Evolutionary conservation across 2,113 vertebrate species (phyloP).

Genomic region (Tonatia bakeri): DNA sequence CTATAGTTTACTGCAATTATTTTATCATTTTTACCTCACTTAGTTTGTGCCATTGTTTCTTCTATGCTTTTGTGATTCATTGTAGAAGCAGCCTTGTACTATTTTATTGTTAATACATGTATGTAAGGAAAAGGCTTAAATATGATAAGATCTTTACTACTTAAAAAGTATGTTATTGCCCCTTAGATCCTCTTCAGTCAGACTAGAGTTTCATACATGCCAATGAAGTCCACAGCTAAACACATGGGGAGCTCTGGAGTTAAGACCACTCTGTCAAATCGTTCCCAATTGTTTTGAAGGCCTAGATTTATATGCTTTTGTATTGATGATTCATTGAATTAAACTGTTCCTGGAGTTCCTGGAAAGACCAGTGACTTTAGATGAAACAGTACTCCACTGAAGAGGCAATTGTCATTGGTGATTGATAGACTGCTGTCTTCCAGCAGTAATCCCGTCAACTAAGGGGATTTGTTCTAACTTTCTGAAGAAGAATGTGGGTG

Average conservation of each 20-base stretch:
- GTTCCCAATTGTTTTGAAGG: background rate
- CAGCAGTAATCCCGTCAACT: background rate
- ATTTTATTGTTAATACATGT: background rate
- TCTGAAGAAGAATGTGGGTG: background rate
- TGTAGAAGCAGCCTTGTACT: rapidly evolving
- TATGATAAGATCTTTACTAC: background rate
- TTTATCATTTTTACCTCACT: background rate
- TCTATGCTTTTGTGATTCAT: background rate
- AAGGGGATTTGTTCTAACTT: background rate
- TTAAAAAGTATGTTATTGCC: background rate
- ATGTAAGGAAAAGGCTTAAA: background rate
- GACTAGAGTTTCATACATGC: background rate
- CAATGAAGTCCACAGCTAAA: background rate
- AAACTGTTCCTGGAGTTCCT: background rate
- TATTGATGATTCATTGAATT: background rate
- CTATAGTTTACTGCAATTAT: too few relatives aligned
- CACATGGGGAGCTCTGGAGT: background rate
- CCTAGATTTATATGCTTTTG: background rate
- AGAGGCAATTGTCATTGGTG: background rate
- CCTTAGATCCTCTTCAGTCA: background rate
- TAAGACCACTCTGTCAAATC: background rate
- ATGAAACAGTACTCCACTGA: background rate
- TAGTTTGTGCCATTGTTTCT: background rate
- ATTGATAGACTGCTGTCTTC: background rate
- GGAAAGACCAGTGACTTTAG: background rate